Evolutionary conservation across 1,140 invertebrate species (phyloP), one percentile per base, ranked within the genome.

Genomic region (Halesus radiatus): DNA sequence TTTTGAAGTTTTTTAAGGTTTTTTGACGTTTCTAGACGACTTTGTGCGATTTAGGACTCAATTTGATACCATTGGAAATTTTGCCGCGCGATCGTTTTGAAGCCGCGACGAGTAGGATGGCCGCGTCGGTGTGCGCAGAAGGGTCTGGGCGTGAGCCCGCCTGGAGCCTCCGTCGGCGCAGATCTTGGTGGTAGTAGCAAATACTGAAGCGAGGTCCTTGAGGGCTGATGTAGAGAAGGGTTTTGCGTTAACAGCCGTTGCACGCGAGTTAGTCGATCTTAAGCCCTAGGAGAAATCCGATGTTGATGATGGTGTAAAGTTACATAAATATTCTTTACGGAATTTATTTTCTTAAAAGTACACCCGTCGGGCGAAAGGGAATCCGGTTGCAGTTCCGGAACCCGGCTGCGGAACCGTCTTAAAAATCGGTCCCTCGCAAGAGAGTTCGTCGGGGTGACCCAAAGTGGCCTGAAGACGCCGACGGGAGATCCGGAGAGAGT

Each of bases 211-310:
- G 94, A 94, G 93, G 92, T 90, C 93, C 92, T 94, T 92, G 93
- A 94, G 93, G 93, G 94, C 94, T 94, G 94, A 96, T 91, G 94
- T 94, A 93, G 94, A 94, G 93, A 95, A 95, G 94, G 94, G 94
- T 95, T 96, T 94, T 94, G 93, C 94, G 94, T 95, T 92, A 96
- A 96, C 95, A 95, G 94, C 93, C 90, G 91, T 96, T 96, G 95
- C 90, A 94, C 93, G 94, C 93, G 94, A 94, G 94, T 96, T 90
- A 96, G 94, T 95, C 94, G 94, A 93, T 94, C 94, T 93, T 95
- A 93, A 93, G 92, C 90, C 91, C 90, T 90, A 92, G 90, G 91
- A 90, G 92, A 94, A 89, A 90, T 88, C 89, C 87, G 88, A 89
- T 88, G 88, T 88, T 85, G 86, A 89, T 89, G 88, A 54, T 79